Conservation (phyloP, 1,140 invertebrate species). For the Sycophila sp. region DNA sequence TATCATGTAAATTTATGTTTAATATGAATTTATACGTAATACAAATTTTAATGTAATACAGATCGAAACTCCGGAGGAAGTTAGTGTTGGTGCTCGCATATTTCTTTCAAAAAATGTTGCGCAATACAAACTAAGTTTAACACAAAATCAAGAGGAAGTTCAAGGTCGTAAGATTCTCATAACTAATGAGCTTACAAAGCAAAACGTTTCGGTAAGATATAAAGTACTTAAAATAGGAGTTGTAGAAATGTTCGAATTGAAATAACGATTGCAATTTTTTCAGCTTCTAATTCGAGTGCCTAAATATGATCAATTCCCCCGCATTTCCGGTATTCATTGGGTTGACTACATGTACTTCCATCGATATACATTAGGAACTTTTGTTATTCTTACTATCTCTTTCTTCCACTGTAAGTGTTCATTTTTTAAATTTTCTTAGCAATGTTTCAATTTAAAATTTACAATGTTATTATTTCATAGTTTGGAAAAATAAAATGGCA, state of each 20-base stretch:
- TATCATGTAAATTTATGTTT: not conserved
- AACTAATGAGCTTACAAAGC: conserved; percentile 59
- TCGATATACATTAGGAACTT: conserved; percentile 56
- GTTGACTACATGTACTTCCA: conserved; percentile 59
- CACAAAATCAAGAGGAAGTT: conserved; percentile 57
- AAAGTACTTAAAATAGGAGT: not conserved
- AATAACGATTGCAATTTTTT: conserved; percentile 34
- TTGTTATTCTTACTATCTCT: conserved; percentile 53
- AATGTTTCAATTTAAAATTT: not conserved
- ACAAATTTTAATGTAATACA: conserved; percentile 26
- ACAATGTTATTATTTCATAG: conserved; percentile 43
- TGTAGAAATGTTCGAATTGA: conserved; percentile 7
- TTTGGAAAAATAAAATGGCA: conserved; percentile 58
- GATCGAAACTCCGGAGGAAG: conserved; percentile 59
- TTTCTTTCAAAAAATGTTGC: conserved; percentile 47
- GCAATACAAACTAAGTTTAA: conserved; percentile 57
- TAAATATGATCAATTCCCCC: conserved; percentile 54
- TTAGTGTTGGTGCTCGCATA: conserved; percentile 50
- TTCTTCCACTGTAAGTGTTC: conserved; percentile 57
- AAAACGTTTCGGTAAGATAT: conserved; percentile 62
- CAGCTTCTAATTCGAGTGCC: conserved; percentile 59
- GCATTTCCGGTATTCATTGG: conserved; percentile 57
- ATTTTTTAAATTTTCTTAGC: not conserved
- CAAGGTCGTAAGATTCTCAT: conserved; percentile 59
- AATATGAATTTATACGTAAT: conserved; percentile 10